Evolutionary conservation across 2,797 vertebrate genomes (phyloP).

Genomic region (Schizothorax lantsangensis): DNA sequence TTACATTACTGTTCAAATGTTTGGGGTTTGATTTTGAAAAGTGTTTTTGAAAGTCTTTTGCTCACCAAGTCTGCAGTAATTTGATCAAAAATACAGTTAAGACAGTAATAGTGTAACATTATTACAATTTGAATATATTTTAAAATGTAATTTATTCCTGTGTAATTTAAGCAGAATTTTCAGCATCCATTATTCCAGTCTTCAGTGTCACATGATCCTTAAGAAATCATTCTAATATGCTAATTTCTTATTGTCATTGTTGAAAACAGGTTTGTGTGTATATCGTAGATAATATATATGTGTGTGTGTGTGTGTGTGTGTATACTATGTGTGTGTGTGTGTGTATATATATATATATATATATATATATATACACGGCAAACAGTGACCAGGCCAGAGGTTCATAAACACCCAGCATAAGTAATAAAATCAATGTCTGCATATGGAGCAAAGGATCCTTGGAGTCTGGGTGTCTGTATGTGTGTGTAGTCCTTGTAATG

Average conservation of each 20-base stretch:
- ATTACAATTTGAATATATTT: neutral
- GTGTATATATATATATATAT: too few relatives aligned
- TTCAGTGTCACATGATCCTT: neutral
- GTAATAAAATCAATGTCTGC: conserved; percentile 28
- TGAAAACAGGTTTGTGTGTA: neutral
- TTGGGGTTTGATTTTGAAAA: neutral
- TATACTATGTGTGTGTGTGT: too few relatives aligned
- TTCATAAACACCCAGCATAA: conserved; percentile 7
- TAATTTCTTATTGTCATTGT: neutral
- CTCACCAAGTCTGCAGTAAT: neutral
- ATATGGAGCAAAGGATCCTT: neutral
- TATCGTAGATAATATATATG: neutral
- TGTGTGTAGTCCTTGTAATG: conserved; percentile 34
- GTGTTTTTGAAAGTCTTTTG: neutral
- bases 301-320: too few relatives aligned
- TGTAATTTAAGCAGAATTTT: neutral
- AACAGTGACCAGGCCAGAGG: neutral
- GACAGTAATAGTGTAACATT: neutral
- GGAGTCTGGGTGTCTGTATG: neutral
- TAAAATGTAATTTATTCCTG: neutral
- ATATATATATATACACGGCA: neutral
- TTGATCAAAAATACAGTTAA: neutral
- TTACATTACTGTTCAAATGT: neutral
- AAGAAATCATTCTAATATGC: neutral
- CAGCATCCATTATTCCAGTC: neutral